Base-by-base conservation (phyloP, 2,113 vertebrate species). In the Nanorana parkeri region DNA sequence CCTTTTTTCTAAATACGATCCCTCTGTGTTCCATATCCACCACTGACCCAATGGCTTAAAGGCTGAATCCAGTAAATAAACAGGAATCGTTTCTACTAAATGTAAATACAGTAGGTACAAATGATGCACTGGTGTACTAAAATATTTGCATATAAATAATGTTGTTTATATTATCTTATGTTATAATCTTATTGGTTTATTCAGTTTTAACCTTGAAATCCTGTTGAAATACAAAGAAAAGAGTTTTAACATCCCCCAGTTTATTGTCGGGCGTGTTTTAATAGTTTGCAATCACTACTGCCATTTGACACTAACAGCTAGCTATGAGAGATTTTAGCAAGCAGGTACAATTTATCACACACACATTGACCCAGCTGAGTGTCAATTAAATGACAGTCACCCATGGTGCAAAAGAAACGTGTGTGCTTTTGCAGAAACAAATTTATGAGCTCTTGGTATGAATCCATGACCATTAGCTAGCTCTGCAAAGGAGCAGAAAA, bases 401-500 rank as follows among this genome's bases (percentile, higher is more conserved):
- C 61, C 84, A 63, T 51, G 23, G 51, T 83, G 86, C 61, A 77
- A 36, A 82, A 54, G 83, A 87, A 84, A 83, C 0, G 0, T 13
- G 2, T 63, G 21, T 32, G 74, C 84, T 87, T 85, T 72, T 24
- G 66, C 17, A 84, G 68, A 85, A 28, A 76, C 16, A 84, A 86
- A 87, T 74, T 24, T 81, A 78, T 85, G 54, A 23, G 79, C 84
- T 85, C 55, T 68, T 87, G 47, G 83, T 67, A 41, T 3, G 66
- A 84, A 88, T 51, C 65, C 73, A 66, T 51, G 58, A 84, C 69
- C 11, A 84, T 84, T 77, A 84, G 54, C 78, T 84, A 80, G 68
- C 52, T 36, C 73, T 83, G 52, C 61, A 84, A 83, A 88, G 55
- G 41, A 64, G 20, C 58, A 52, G 17, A 56, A 88, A 87, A 20